Percentiles rank a stretch among this genome's conserved stretches.
Evolutionary conservation across 2,113 vertebrate species (phyloP).

Genomic region (Pitta sordida): DNA sequence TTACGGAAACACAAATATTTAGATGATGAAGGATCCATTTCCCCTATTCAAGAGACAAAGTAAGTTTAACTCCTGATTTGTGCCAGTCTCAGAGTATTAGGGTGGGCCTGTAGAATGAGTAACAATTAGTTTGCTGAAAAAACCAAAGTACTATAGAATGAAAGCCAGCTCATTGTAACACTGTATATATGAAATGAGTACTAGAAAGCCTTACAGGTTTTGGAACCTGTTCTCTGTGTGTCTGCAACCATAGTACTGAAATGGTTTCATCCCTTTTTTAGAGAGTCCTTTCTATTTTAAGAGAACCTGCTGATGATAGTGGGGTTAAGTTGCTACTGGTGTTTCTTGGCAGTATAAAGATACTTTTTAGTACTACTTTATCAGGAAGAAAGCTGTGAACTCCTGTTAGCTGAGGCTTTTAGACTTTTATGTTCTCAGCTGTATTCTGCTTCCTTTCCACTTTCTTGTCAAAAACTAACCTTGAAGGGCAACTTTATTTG

Average conservation of each 20-base stretch:
- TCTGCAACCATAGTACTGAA: background rate
- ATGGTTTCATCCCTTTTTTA: background rate
- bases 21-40: constrained; percentile 77
- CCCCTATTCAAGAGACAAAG: constrained; percentile 72
- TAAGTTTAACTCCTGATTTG: too few relatives aligned
- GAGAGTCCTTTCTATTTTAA: background rate
- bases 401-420: background rate
- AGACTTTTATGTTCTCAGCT: background rate
- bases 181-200: background rate
- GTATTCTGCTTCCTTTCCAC: background rate
- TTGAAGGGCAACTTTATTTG: background rate
- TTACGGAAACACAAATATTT: constrained; percentile 71
- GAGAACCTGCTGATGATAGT: background rate
- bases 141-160: background rate
- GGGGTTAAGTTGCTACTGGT: background rate
- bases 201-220: background rate
- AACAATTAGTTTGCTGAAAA: background rate
- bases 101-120: background rate
- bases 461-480: background rate
- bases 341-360: background rate
- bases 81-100: background rate
- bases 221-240: background rate
- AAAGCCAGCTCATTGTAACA: background rate
- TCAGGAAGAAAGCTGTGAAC: background rate
- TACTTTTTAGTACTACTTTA: too few relatives aligned